A percentile compares a stretch with the other conserved stretches of the same genome.
These are phyloP conservation scores for Panthera uncia DNA, from an alignment of 2,113 vertebrate genomes.

Conservation along the genomic window DNA sequence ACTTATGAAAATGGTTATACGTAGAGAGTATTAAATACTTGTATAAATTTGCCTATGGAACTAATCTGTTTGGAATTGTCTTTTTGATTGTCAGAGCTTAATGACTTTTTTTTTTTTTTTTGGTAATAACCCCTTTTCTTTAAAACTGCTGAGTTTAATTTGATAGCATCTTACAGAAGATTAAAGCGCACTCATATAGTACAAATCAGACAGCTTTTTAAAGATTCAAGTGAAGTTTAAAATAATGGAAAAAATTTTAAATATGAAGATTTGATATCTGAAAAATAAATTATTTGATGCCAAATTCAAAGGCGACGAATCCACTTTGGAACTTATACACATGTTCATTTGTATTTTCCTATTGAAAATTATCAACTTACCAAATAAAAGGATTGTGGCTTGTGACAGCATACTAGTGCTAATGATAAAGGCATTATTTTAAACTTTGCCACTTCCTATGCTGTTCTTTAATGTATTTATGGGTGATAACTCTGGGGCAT, in stretches of 20 bases:
- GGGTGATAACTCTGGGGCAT: conserved; percentile 46
- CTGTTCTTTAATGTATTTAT: conserved; percentile 69
- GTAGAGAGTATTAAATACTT: conserved; percentile 42
- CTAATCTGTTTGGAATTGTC: conserved; percentile 52
- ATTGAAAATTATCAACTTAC: conserved; percentile 54
- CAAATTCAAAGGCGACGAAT: conserved; percentile 59
- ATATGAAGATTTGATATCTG: conserved; percentile 57
- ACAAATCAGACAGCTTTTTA: conserved; percentile 66
- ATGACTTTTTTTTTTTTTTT: conserved; percentile 56
- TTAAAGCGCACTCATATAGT: conserved; percentile 62
- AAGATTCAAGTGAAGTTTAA: conserved; percentile 79
- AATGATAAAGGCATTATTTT: conserved; percentile 77
- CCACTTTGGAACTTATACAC: conserved; percentile 59
- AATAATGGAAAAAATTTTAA: conserved; percentile 74
- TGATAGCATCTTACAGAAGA: conserved; percentile 58
- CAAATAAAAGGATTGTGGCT: conserved; percentile 74
- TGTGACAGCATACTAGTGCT: conserved; percentile 57
- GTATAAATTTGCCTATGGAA: conserved; percentile 32
- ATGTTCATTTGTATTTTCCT: conserved; percentile 53
- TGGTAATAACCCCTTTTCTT: conserved; percentile 60
- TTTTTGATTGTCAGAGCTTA: conserved; percentile 61
- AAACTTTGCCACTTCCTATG: conserved; percentile 79
- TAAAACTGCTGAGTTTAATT: conserved; percentile 64
- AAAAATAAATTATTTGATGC: conserved; percentile 70
- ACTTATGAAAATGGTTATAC: conserved; percentile 20